Evolutionary conservation across 2,797 vertebrate genomes (phyloP).

Genomic region (Xerus rutilus): DNA sequence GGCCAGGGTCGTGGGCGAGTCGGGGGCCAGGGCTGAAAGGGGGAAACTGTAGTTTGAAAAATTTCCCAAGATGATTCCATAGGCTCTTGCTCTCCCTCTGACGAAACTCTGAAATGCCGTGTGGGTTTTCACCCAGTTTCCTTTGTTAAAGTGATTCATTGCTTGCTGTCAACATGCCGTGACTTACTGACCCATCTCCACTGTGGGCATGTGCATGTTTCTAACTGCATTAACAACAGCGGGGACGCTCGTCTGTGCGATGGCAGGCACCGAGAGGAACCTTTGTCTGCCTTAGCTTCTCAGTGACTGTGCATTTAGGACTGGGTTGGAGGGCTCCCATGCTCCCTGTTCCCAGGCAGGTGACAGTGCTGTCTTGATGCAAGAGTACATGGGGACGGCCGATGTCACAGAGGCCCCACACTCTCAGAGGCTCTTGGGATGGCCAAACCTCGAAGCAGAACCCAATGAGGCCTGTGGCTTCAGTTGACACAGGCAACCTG

Average conservation of each 20-base stretch:
- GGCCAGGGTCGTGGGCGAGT: not conserved
- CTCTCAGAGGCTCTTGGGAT: not conserved
- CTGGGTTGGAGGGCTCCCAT: too few species aligned
- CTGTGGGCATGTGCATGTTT: not conserved
- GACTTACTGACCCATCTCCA: not conserved
- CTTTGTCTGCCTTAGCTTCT: not conserved
- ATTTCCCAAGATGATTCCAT: not conserved
- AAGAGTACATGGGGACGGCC: not conserved
- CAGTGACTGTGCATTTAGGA: fast-evolving
- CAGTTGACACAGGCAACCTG: not conserved
- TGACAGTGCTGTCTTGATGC: not conserved
- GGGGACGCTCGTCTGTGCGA: not conserved
- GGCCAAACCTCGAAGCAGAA: not conserved
- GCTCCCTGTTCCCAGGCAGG: too few species aligned
- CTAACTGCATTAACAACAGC: not conserved
- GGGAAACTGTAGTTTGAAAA: not conserved
- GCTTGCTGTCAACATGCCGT: not conserved
- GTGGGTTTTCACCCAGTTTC: not conserved
- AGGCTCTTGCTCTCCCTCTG: not conserved
- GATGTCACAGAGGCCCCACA: not conserved
- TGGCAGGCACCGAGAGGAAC: not conserved
- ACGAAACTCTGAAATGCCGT: not conserved
- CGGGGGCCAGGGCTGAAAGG: not conserved
- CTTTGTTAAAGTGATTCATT: not conserved
- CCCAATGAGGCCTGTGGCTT: not conserved